These are phyloP conservation scores for Epirrita christyi DNA, from an alignment of 2,888 invertebrate species.

Conservation along the genomic window DNA sequence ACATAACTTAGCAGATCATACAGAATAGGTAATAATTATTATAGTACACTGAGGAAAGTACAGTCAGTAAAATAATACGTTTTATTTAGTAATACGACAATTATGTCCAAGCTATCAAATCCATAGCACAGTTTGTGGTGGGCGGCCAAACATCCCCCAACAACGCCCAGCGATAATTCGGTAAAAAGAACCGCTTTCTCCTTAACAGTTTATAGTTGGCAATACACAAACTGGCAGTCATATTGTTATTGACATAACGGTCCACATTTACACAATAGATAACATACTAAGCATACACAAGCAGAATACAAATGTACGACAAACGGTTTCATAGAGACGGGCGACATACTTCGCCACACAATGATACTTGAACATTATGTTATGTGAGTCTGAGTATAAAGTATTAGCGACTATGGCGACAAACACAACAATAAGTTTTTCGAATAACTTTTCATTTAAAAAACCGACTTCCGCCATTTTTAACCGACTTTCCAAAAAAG, in stretches of 20 bases:
- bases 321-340: constrained; percentile 55
- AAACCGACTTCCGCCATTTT: too few relatives aligned
- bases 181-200: constrained; percentile 35
- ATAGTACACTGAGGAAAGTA: too few relatives aligned
- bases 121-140: not conserved
- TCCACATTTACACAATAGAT: constrained; percentile 71
- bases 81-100: not conserved
- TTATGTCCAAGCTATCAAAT: not conserved
- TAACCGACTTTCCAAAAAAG: too few relatives aligned
- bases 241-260: constrained; percentile 62
- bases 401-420: constrained; percentile 27
- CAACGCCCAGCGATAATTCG: constrained; percentile 11
- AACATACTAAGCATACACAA: constrained; percentile 49
- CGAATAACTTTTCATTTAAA: too few relatives aligned
- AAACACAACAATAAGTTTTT: too few relatives aligned
- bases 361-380: constrained; percentile 43
- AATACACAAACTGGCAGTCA: constrained; percentile 24
- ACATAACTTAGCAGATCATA: too few relatives aligned
- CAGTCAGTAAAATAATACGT: too few relatives aligned
- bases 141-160: not conserved
- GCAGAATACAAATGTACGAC: constrained; percentile 67
- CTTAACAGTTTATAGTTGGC: constrained; percentile 9
- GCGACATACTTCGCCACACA: constrained; percentile 59
- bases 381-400: constrained; percentile 20
- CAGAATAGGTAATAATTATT: too few relatives aligned